Evolutionary conservation across 2,797 vertebrate species (phyloP).

Genomic region (Sebastes trivittatus): DNA sequence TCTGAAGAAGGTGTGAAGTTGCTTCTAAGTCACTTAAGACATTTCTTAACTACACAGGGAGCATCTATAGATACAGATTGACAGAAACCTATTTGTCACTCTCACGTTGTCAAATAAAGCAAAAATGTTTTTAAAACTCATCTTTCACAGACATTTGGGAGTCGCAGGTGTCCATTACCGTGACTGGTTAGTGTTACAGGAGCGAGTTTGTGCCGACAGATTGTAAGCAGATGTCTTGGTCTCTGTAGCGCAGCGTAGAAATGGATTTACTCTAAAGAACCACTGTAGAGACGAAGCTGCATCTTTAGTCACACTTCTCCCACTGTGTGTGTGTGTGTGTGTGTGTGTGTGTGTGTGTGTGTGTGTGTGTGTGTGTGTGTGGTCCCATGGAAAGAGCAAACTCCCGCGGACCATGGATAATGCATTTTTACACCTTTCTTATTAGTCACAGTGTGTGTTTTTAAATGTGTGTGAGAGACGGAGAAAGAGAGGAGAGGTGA

Average conservation of each 20-base stretch:
- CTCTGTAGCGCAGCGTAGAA: constrained; percentile 47
- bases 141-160: constrained; percentile 12
- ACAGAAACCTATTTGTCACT: constrained; percentile 6
- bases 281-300: constrained; percentile 57
- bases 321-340: constrained; percentile 19
- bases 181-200: constrained; percentile 35
- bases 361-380: constrained; percentile 70
- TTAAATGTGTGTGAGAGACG: constrained; percentile 18
- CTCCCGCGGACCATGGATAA: constrained; percentile 62
- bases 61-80: background rate
- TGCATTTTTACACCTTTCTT: constrained; percentile 74
- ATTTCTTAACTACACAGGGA: background rate
- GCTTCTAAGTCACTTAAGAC: background rate
- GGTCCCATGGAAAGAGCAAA: constrained; percentile 56
- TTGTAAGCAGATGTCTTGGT: constrained; percentile 70
- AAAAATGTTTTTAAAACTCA: background rate
- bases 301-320: constrained; percentile 61
- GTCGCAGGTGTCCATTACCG: constrained; percentile 52
- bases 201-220: constrained; percentile 52
- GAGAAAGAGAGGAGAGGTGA: constrained; percentile 33
- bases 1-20: background rate
- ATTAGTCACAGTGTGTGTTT: constrained; percentile 72
- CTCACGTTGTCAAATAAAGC: constrained; percentile 7
- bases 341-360: constrained; percentile 36
- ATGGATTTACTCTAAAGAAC: constrained; percentile 64